A percentile compares a stretch with the other conserved stretches of the same genome.
phyloP scores from a whole-genome alignment of 2,113 vertebrate genomes.

The Progne subis region DNA sequence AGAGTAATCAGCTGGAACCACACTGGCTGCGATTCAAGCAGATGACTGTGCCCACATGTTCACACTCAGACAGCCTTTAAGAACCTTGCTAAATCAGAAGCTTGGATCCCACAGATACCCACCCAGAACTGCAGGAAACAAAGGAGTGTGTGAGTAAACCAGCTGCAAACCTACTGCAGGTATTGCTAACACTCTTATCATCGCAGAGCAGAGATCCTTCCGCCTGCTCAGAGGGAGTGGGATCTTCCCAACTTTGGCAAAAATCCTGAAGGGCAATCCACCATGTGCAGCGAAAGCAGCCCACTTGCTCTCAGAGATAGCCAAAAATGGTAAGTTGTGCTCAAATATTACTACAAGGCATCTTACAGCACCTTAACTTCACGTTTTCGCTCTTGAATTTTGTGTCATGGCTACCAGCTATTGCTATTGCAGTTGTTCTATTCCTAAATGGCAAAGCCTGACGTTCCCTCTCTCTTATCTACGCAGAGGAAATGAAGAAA shows the following conservation, averaged over 20 bases:
- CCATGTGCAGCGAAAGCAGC: conserved; percentile 76
- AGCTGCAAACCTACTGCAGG: not conserved
- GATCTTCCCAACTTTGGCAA: conserved; percentile 76
- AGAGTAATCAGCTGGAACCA: not conserved
- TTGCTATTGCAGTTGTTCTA: not conserved
- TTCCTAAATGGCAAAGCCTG: not conserved
- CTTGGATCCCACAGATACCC: not conserved
- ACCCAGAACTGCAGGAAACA: not conserved
- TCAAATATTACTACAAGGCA: not conserved
- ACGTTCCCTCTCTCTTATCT: not conserved
- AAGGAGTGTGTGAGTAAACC: not conserved
- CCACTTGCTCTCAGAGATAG: conserved; percentile 84
- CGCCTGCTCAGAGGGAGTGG: conserved; percentile 72
- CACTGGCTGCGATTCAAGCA: not conserved
- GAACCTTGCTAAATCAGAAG: not conserved
- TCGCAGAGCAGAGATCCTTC: conserved; percentile 78
- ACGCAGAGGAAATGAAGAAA: conserved; percentile 79
- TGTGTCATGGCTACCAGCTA: not conserved
- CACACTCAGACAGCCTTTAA: not conserved
- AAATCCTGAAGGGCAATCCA: conserved; percentile 73
- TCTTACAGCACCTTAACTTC: not conserved
- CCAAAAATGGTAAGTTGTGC: conserved; percentile 79
- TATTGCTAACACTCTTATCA: not conserved
- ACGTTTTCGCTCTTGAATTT: not conserved
- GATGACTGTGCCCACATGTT: not conserved